phyloP scores from a whole-genome alignment of 1,140 invertebrate genomes.

The Laupala kohalensis region DNA sequence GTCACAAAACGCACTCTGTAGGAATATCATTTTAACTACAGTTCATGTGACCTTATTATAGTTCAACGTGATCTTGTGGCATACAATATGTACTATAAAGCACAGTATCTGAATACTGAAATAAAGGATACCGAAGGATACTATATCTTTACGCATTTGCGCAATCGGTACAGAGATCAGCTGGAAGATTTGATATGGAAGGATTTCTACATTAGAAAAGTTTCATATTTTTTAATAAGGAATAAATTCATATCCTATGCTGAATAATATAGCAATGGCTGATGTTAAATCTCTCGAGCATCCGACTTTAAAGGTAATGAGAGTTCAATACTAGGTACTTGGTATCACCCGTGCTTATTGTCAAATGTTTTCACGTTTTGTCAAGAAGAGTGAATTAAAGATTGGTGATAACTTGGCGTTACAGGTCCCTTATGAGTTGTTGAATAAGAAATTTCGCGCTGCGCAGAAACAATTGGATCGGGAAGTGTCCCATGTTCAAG shows the following conservation, averaged over 20 bases:
- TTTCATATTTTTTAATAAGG: background rate
- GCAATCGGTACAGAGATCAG: background rate
- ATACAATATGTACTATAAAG: background rate
- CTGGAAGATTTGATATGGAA: background rate
- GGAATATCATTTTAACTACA: background rate
- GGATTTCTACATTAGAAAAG: background rate
- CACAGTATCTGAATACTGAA: background rate
- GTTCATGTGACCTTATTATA: background rate
- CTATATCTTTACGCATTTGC: background rate
- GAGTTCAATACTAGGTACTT: background rate
- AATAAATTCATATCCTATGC: no score
- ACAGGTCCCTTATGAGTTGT: slow-evolving; percentile 96
- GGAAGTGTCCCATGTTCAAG: slow-evolving; percentile 79
- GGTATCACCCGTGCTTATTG: background rate
- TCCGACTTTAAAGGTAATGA: slow-evolving; percentile 12
- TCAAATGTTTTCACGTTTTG: background rate
- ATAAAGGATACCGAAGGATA: no score
- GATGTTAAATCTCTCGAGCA: slow-evolving; percentile 13
- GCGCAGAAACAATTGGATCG: slow-evolving; percentile 88
- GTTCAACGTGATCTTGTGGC: background rate
- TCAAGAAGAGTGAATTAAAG: background rate
- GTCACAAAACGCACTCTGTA: background rate
- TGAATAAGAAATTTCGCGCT: slow-evolving; percentile 94
- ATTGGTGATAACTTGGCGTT: background rate
- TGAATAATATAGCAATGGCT: slow-evolving; percentile 7